Conservation (phyloP, 2,888 invertebrate genomes). For the Horisme vitalbata region DNA sequence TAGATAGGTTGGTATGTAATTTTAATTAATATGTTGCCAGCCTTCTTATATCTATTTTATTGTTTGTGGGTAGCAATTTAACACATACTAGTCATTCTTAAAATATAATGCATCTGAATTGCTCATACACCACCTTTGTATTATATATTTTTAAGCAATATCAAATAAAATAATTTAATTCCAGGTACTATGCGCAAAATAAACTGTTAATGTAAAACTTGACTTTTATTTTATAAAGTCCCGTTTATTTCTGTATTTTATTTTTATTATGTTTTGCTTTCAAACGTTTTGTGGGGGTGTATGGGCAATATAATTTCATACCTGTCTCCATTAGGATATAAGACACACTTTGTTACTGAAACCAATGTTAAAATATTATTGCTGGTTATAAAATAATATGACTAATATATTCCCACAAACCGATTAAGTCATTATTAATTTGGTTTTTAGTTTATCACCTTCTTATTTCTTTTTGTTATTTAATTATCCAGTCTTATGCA, state of each 20-base stretch:
- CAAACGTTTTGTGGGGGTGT: constrained; percentile 81
- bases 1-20: background rate
- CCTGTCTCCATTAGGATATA: constrained; percentile 27
- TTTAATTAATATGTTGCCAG: constrained; percentile 7
- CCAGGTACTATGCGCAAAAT: constrained; percentile 48
- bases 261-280: constrained; percentile 60
- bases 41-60: constrained; percentile 13
- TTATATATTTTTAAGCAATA: constrained; percentile 50
- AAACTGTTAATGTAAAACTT: constrained; percentile 66
- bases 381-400: constrained; percentile 39
- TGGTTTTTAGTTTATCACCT: constrained; percentile 53
- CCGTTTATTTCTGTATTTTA: constrained; percentile 65
- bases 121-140: constrained; percentile 80
- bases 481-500: constrained; percentile 26
- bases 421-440: constrained; percentile 45
- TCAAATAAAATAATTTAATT: constrained; percentile 33
- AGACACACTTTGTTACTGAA: constrained; percentile 17
- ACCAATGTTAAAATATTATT: constrained; percentile 35
- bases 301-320: constrained; percentile 68
- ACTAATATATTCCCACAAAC: constrained; percentile 81
- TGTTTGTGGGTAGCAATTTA: constrained; percentile 12
- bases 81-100: constrained; percentile 9
- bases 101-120: constrained; percentile 53
- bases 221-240: constrained; percentile 77
- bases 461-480: constrained; percentile 34